A percentile compares a stretch with the other conserved stretches of the same genome.
Conservation (phyloP, 64 coral and sea anemone species). For the Exaiptasia diaphana region DNA sequence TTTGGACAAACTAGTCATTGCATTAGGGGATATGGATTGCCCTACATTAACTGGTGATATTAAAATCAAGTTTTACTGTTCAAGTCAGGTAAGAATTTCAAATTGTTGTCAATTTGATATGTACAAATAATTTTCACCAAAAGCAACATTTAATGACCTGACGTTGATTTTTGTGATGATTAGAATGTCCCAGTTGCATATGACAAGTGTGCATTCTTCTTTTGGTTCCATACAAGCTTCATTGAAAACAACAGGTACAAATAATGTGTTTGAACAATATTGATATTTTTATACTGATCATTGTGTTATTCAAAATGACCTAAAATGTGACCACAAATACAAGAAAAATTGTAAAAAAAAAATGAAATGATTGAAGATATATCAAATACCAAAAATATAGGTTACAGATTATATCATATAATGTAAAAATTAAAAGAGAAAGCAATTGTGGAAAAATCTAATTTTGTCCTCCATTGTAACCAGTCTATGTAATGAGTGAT, state of each 20-base stretch:
- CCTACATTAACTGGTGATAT: conserved; percentile 79
- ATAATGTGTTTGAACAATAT: background rate
- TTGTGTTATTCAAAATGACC: background rate
- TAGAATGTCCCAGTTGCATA: conserved; percentile 90
- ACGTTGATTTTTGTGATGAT: background rate
- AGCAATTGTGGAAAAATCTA: no score
- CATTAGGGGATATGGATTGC: conserved; percentile 58
- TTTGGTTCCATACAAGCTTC: conserved; percentile 99
- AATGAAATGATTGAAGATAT: no score
- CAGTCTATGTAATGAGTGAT: no score
- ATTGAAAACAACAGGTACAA: conserved; percentile 83
- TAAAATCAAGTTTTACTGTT: conserved; percentile 94
- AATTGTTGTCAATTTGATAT: background rate
- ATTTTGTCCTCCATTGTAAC: no score
- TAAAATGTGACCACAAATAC: no score
- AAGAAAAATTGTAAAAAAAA: no score
- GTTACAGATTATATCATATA: no score
- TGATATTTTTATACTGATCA: background rate
- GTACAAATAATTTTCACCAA: background rate
- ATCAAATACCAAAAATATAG: no score
- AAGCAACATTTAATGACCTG: background rate
- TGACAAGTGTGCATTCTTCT: conserved; percentile 92
- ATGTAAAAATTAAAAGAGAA: no score
- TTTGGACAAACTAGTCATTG: conserved; percentile 79
- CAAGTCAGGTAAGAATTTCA: conserved; percentile 52